These are phyloP conservation scores for Epicampocera succincta DNA, from an alignment of 2,888 invertebrate genomes.

Conservation along the genomic window DNA sequence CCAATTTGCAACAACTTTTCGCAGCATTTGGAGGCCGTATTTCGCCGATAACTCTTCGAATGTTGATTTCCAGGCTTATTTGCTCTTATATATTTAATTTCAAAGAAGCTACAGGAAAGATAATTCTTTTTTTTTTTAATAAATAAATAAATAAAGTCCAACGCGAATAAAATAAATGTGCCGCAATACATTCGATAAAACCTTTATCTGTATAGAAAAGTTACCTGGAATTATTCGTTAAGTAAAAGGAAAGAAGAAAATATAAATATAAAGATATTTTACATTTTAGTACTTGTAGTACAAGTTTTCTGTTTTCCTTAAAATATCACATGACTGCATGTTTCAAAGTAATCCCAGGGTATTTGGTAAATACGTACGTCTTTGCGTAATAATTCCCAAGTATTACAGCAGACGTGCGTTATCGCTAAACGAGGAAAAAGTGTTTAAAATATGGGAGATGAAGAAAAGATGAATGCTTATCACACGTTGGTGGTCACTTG, in stretches of 20 bases:
- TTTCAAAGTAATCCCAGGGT: constrained; percentile 50
- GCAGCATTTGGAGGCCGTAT: too few relatives aligned
- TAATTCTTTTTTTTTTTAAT: too few relatives aligned
- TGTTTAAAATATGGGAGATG: constrained; percentile 62
- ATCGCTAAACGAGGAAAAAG: constrained; percentile 54
- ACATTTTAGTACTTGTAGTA: neutral
- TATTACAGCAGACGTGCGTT: constrained; percentile 54
- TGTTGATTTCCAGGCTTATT: too few relatives aligned
- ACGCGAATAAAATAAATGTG: too few relatives aligned
- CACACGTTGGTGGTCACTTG: constrained; percentile 76
- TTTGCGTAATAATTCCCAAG: constrained; percentile 37
- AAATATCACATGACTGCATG: constrained; percentile 34
- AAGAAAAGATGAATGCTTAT: constrained; percentile 61
- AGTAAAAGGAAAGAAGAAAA: neutral
- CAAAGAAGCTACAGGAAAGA: too few relatives aligned
- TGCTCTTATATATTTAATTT: too few relatives aligned
- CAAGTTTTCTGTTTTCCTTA: neutral
- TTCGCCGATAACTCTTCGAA: too few relatives aligned
- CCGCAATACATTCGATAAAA: too few relatives aligned
- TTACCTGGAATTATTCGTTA: neutral
- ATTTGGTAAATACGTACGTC: constrained; percentile 38
- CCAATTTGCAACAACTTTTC: too few relatives aligned
- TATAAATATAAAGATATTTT: constrained; percentile 6
- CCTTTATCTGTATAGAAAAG: neutral
- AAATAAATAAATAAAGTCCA: too few relatives aligned